Conservation (phyloP, 2,888 invertebrate genomes). For the Macrophya alboannulata region DNA sequence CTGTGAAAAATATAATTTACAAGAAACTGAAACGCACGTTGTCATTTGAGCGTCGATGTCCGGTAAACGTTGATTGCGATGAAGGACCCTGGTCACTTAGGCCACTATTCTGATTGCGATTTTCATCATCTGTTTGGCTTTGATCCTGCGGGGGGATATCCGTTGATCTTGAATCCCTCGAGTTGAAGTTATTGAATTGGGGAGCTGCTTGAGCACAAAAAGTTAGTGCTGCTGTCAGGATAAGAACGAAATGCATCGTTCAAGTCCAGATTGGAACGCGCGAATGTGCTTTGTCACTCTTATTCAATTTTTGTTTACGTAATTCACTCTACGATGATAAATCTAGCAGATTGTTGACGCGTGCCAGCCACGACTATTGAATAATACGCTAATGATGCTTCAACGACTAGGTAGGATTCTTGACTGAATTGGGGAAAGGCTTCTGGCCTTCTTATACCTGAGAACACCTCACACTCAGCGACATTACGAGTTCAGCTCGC, state of each 20-base stretch:
- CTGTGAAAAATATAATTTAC: not conserved
- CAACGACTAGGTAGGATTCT: conserved; percentile 28
- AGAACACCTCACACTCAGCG: not conserved
- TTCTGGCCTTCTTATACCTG: conserved; percentile 39
- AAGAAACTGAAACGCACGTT: not conserved
- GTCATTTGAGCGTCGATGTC: not conserved
- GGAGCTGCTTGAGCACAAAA: conserved; percentile 18
- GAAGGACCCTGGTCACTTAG: not conserved
- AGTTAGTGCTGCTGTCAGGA: conserved; percentile 13
- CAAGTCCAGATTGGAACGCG: not conserved
- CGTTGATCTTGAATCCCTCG: not conserved
- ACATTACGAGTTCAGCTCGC: conserved; percentile 18
- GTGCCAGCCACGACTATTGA: not conserved
- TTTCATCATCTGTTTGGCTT: not conserved
- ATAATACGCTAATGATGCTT: not conserved
- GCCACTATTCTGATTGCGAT: not conserved
- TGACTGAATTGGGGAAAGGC: conserved; percentile 50
- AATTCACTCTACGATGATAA: conserved; percentile 11
- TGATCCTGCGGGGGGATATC: not conserved
- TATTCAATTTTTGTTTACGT: not conserved
- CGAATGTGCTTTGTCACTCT: not conserved
- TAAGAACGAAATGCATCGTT: conserved; percentile 25
- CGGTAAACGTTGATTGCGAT: not conserved
- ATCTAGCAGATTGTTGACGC: not conserved
- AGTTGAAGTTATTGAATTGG: not conserved